Base-by-base conservation (phyloP, 2,888 invertebrate genomes). In the Palloptera scutellata region DNA sequence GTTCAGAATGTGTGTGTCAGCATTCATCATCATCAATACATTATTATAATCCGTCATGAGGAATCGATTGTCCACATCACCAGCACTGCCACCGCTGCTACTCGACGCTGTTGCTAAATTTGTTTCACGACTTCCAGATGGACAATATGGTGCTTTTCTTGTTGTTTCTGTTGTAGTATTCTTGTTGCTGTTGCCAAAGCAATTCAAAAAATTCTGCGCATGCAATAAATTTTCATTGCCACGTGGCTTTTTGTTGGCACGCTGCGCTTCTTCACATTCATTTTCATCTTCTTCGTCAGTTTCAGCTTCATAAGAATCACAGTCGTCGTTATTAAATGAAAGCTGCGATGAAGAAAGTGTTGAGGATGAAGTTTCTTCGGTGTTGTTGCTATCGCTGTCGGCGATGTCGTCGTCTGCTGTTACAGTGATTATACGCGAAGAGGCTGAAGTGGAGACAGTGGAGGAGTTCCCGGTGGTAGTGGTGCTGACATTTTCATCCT, bases 201-300 rank as follows among this genome's bases (percentile, higher is more conserved):
- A 80, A 75, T 83, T 83, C 1, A 82, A 74, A 74, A 82, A 83
- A 72, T 80, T 81, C 70, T 82, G 81, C 55, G 82, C 81, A 71
- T 81, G 76, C 67, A 79, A 67, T 63, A 82, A 69, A 61, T 78
- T 79, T 20, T 79, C 78, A 64, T 75, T 79, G 57, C 77, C 78
- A 66, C 74, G 70, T n/a, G 77, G 67, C 61, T 73, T 66, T 48
- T 60, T 57, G 1, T 67, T 71, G 4, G 73, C 59, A 19, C 68
- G 64, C 9, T 55, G 43, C 51, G 53, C 13, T 17, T 74, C 74
- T 13, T 74, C 75, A 61, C 75, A 76, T 68, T 82, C 82, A 68
- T 81, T 81, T 69, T 72, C 73, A 69, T 74, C 72, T 65, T 73
- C 75, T 53, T 77, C 77, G 48, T 78, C 80, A 10, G 64, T 64